Evolutionary conservation across 2,797 vertebrate genomes (phyloP).

Genomic region (Todus mexicanus): DNA sequence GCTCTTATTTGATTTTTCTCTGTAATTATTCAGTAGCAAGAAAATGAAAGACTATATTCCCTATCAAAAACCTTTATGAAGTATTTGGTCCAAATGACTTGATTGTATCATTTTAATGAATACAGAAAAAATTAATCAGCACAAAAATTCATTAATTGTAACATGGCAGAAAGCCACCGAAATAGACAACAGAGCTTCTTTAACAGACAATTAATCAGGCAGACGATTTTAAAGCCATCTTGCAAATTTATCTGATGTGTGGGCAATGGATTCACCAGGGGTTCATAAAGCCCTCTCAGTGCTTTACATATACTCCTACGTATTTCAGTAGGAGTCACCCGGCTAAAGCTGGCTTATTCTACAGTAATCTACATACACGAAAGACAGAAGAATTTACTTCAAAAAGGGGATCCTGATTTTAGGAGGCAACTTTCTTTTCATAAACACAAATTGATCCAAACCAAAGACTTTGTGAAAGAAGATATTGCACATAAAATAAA

Average conservation of each 20-base stretch:
- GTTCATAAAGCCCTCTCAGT: background rate
- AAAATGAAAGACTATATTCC: slow-evolving; percentile 26
- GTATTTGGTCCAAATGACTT: slow-evolving; percentile 9
- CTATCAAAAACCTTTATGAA: slow-evolving; percentile 35
- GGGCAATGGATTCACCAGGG: background rate
- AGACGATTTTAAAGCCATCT: background rate
- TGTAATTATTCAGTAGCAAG: slow-evolving; percentile 16
- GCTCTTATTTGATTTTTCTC: background rate
- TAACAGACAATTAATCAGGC: background rate
- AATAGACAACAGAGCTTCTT: background rate
- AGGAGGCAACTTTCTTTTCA: background rate
- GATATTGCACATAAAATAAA: background rate
- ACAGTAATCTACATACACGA: background rate
- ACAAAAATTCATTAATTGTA: slow-evolving; percentile 30
- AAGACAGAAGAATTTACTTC: slow-evolving; percentile 13
- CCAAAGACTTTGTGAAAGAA: slow-evolving; percentile 27
- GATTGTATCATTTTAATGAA: slow-evolving; percentile 57
- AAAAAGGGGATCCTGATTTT: slow-evolving; percentile 33
- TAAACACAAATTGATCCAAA: slow-evolving; percentile 45
- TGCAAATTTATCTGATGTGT: background rate
- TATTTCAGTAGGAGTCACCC: background rate
- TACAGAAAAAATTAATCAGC: slow-evolving; percentile 26
- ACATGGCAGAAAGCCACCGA: background rate
- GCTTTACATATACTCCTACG: background rate
- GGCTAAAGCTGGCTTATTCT: background rate